Conservation (phyloP, 2,797 vertebrate genomes). For the Meriones psammophilus region DNA sequence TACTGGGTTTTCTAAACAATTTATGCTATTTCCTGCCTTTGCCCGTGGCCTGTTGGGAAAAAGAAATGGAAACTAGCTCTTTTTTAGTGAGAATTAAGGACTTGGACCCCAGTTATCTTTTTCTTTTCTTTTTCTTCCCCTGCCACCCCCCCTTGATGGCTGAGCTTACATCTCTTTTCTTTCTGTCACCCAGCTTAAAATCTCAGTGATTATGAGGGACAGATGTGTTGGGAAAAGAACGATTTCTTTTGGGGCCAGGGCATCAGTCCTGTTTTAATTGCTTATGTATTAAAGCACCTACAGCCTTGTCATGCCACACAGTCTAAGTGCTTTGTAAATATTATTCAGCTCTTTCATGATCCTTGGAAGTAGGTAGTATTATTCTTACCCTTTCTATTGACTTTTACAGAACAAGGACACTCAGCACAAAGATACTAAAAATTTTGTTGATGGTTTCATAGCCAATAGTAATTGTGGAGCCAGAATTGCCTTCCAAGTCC, state of each 20-base stretch:
- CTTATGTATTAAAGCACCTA: not conserved
- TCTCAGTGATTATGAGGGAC: constrained; percentile 24
- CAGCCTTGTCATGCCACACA: not conserved
- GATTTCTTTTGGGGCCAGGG: not conserved
- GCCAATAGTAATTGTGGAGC: not conserved
- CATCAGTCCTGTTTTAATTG: not conserved
- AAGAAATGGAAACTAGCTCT: constrained; percentile 30
- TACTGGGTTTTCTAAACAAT: constrained; percentile 19
- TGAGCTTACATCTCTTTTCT: constrained; percentile 9
- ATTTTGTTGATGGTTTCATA: not conserved
- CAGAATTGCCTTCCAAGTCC: not conserved
- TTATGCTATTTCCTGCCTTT: constrained; percentile 51
- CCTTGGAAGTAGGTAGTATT: not conserved
- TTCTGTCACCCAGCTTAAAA: constrained; percentile 29
- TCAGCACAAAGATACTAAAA: not conserved
- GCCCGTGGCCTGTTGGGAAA: not conserved
- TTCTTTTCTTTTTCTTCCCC: not conserved
- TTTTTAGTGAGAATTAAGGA: constrained; percentile 9
- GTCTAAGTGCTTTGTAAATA: not conserved
- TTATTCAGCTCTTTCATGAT: not conserved
- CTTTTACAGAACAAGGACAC: not conserved
- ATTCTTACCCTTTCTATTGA: not conserved
- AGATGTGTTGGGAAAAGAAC: not conserved
- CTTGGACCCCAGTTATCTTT: not conserved
- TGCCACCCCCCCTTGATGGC: not conserved